These are phyloP conservation scores for Deroplatys truncata DNA, from an alignment of 2,888 invertebrate genomes.

Conservation along the genomic window DNA sequence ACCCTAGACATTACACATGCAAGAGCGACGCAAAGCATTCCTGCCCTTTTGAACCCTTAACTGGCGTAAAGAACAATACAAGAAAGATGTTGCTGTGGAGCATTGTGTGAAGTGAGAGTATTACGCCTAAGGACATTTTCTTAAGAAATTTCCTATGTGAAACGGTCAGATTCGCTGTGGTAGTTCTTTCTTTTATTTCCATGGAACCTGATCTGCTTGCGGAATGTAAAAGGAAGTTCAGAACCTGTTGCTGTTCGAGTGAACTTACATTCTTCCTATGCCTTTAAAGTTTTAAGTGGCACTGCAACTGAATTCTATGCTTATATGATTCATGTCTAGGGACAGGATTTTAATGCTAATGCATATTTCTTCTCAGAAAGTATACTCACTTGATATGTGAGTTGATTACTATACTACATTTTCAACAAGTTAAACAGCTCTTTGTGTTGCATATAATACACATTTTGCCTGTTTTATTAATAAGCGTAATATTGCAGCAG, in stretches of 20 bases:
- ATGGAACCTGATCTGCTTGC: not conserved
- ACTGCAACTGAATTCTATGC: too few species aligned
- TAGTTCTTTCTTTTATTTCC: not conserved
- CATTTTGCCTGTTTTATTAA: too few species aligned
- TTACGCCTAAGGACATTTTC: not conserved
- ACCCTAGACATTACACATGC: not conserved
- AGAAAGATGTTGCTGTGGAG: not conserved
- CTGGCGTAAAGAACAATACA: not conserved
- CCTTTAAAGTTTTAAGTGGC: not conserved
- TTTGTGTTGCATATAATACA: too few species aligned
- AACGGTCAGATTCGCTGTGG: not conserved
- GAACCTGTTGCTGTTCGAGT: not conserved
- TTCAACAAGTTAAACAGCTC: too few species aligned
- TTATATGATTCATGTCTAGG: too few species aligned
- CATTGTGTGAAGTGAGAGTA: not conserved
- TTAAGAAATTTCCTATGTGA: not conserved
- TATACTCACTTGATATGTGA: too few species aligned
- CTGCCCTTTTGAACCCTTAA: not conserved
- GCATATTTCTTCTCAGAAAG: too few species aligned
- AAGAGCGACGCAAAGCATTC: not conserved
- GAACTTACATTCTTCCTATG: not conserved
- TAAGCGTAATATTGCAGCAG: too few species aligned
- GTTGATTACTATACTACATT: too few species aligned
- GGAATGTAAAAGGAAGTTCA: not conserved
- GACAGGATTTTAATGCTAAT: too few species aligned